Conservation (phyloP, 2,113 vertebrate species). For the Naja naja region DNA sequence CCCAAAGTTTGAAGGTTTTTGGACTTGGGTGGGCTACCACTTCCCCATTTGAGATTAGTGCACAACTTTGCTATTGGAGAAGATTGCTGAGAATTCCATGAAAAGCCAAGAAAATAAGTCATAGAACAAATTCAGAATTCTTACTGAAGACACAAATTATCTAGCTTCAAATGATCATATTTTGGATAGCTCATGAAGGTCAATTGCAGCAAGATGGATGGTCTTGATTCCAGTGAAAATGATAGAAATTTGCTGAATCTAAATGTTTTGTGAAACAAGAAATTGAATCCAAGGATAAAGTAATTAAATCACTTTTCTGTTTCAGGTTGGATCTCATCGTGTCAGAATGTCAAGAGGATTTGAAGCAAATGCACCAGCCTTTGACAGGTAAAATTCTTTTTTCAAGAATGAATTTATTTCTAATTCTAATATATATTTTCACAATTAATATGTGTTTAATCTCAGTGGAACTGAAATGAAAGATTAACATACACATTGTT, state of each 20-base stretch:
- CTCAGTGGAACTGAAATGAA: neutral
- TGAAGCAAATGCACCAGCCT: slow-evolving; percentile 95
- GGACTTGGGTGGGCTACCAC: neutral
- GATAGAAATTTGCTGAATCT: neutral
- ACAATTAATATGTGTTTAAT: neutral
- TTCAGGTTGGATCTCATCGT: slow-evolving; percentile 96
- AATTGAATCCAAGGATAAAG: neutral
- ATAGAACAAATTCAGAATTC: neutral
- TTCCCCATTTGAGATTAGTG: neutral
- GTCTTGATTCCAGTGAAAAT: neutral
- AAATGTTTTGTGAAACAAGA: neutral
- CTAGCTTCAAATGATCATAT: neutral
- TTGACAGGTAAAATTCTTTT: slow-evolving; percentile 83
- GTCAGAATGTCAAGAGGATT: slow-evolving; percentile 97
- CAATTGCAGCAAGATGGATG: neutral
- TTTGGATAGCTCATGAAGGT: neutral
- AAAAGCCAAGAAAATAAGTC: neutral
- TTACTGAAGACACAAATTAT: neutral
- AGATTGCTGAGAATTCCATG: neutral
- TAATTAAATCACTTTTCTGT: slow-evolving; percentile 6
- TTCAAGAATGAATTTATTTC: neutral
- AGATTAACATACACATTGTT: neutral
- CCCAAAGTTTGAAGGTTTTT: neutral
- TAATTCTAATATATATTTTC: neutral
- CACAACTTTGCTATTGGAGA: neutral